Base-by-base conservation (phyloP, 1,140 invertebrate species). In the Trissolcus basalis region DNA sequence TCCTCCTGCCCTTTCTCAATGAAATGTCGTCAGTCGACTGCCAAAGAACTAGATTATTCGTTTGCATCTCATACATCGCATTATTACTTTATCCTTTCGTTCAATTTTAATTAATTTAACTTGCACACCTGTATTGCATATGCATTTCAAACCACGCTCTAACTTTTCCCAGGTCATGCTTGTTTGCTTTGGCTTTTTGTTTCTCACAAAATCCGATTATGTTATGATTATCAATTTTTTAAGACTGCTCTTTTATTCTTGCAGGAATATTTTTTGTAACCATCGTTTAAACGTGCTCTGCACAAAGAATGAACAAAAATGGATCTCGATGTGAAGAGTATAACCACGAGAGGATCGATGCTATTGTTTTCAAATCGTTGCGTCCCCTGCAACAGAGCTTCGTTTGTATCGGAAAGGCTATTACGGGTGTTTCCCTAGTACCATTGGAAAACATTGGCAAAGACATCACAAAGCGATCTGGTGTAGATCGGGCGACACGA, bases 381-480 rank as follows among this genome's bases (percentile, higher is more conserved):
- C 70, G 35, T 61, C 75, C 63, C 51, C 63, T 39, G 53, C n/a
- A 50, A 54, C 39, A 41, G 49, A 47, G 47, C 6, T 63, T 64
- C 54, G 63, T 63, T 71, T 61, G 60, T 70, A 78, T 74, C 41
- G 76, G 69, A 73, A 74, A 74, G 70, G 63, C 67, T 68, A 82
- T 82, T 81, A 82, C 49, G 56, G 71, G 72, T 80, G 77, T 81
- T 73, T 79, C 69, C 64, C 70, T 64, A 47, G 53, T 71, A 47
- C 63, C 80, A 87, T 86, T 77, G 82, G 79, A 83, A 87, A 88
- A 72, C 80, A 81, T 82, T 84, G 82, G 81, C 69, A 83, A 87
- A 87, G 84, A 84, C 84, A 88, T 88, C 82, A 86, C 85, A 86
- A 84, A 87, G 77, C 85, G 85, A 88, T 87, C 83, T 84, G 44